Evolutionary conservation across 1,140 invertebrate genomes (phyloP).

Genomic region (Sarcophaga bullata): DNA sequence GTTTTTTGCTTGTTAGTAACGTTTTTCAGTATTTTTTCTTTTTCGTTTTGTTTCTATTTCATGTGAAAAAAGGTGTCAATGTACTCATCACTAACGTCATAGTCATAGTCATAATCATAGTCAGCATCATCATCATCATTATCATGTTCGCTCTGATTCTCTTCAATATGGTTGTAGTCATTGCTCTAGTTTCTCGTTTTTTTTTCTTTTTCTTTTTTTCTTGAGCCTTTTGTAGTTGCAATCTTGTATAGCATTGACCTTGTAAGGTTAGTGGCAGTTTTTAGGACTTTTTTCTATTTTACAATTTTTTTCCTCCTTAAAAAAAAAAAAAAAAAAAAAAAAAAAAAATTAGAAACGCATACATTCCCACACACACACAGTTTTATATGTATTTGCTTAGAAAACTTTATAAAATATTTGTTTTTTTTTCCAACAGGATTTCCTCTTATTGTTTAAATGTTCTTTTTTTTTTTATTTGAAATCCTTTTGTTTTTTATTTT

Average conservation of each 20-base stretch:
- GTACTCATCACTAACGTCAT: not conserved
- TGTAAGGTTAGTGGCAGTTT: constrained; percentile 16
- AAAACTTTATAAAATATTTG: not conserved
- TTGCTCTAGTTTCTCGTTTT: constrained; percentile 5
- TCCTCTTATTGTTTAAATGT: constrained; percentile 16
- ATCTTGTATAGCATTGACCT: constrained; percentile 5
- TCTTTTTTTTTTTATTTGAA: not conserved
- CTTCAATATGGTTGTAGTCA: not conserved
- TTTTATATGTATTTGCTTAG: no score
- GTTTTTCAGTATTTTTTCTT: no score
- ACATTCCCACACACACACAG: no score
- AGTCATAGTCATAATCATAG: not conserved
- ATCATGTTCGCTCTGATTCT: no score
- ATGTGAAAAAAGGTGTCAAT: not conserved
- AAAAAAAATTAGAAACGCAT: no score
- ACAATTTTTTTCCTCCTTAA: not conserved
- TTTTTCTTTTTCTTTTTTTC: not conserved
- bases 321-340: no score
- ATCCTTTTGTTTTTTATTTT: not conserved
- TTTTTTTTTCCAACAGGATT: not conserved
- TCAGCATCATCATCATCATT: not conserved
- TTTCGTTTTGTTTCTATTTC: no score
- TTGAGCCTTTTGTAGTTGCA: not conserved
- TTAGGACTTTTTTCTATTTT: not conserved
- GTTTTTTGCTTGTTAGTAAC: no score